A percentile compares a stretch with the other conserved stretches of the same genome.
Evolutionary conservation across 2,113 vertebrate species (phyloP).

Genomic region (Callipepla squamata): DNA sequence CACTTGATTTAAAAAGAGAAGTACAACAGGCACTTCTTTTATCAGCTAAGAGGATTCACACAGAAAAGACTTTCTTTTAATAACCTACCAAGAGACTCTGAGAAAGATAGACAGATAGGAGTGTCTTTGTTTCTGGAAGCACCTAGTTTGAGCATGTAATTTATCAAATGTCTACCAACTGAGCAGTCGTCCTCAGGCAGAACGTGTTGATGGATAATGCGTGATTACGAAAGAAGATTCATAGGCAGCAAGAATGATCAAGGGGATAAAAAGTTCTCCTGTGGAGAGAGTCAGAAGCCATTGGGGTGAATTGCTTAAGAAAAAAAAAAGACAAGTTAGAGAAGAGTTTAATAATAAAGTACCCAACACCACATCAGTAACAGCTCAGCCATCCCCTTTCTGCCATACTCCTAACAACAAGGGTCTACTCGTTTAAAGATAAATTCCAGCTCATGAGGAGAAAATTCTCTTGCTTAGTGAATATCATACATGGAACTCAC

Average conservation of each 20-base stretch:
- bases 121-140: background rate
- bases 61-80: background rate
- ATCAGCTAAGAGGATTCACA: background rate
- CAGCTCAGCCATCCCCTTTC: background rate
- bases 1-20: background rate
- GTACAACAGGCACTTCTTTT: background rate
- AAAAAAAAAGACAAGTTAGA: background rate
- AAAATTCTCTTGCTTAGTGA: background rate
- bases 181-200: background rate
- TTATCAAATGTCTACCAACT: background rate
- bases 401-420: background rate
- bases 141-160: background rate
- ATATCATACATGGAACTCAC: background rate
- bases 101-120: background rate
- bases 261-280: background rate
- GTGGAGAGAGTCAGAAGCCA: background rate
- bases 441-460: background rate
- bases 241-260: background rate
- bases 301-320: background rate
- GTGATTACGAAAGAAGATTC: constrained; percentile 7
- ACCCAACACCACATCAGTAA: background rate
- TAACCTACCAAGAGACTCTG: background rate
- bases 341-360: background rate
- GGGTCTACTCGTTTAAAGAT: background rate
- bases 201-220: background rate